A percentile compares a stretch with the other conserved stretches of the same genome.
Evolutionary conservation across 23 tunicate genomes (phyloP).

Genomic region (Trididemnum miniatum): DNA sequence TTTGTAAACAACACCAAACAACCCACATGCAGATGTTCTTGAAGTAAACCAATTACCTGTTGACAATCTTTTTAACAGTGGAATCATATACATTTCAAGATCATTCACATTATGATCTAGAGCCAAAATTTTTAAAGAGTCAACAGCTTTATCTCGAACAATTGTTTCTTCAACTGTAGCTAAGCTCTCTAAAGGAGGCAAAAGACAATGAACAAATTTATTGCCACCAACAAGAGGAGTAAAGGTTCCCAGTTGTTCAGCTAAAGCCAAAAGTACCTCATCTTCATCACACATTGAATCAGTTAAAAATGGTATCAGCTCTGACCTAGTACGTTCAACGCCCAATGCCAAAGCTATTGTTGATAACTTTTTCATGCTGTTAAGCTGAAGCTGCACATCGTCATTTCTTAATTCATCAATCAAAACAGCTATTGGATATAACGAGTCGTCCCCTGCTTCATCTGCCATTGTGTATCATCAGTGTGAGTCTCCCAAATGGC

Average conservation of each 20-base stretch:
- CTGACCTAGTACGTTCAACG: slow-evolving; percentile 94
- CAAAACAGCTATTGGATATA: slow-evolving; percentile 96
- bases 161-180: slow-evolving; percentile 86
- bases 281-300: slow-evolving; percentile 99
- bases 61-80: slow-evolving; percentile 81
- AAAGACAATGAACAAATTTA: slow-evolving; percentile 65
- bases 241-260: slow-evolving; percentile 89
- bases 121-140: slow-evolving; percentile 83
- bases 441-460: slow-evolving; percentile 96
- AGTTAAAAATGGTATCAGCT: slow-evolving; percentile 94
- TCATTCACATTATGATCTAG: slow-evolving; percentile 68
- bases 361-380: slow-evolving; percentile 91
- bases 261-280: slow-evolving; percentile 90
- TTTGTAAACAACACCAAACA: slow-evolving; percentile 81
- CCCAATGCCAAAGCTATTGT: slow-evolving; percentile 98
- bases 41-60: slow-evolving; percentile 99
- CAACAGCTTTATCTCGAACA: slow-evolving; percentile 94
- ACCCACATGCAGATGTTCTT: slow-evolving; percentile 94
- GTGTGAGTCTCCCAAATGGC: too few species aligned
- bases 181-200: slow-evolving; percentile 86
- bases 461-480: slow-evolving; percentile 34
- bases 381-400: slow-evolving; percentile 86
- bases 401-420: slow-evolving; percentile 99
- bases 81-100: slow-evolving; percentile 90
- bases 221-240: slow-evolving; percentile 87